phyloP scores from a whole-genome alignment of 1,140 invertebrate genomes.

The Dendroctonus valens region DNA sequence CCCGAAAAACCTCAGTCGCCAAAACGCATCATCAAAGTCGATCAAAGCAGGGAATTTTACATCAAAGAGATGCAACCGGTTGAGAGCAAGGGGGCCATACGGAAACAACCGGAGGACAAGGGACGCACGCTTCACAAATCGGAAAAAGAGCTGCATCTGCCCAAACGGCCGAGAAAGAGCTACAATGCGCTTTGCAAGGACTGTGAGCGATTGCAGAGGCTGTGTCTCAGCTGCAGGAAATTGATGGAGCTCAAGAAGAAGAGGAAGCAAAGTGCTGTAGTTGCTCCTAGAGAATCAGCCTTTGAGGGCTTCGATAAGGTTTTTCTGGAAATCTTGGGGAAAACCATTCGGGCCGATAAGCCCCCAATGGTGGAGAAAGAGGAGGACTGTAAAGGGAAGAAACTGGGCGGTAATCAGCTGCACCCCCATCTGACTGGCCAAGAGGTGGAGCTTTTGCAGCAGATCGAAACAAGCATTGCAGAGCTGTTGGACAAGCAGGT shows the following conservation, averaged over 20 bases:
- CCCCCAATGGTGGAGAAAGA: too few relatives aligned
- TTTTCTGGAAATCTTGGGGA: too few relatives aligned
- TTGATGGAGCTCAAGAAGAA: neutral
- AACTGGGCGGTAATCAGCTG: too few relatives aligned
- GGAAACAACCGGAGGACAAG: neutral
- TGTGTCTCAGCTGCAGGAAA: constrained; percentile 7
- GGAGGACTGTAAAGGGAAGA: too few relatives aligned
- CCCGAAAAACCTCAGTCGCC: neutral
- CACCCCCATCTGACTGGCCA: too few relatives aligned
- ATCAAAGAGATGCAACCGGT: constrained; percentile 17
- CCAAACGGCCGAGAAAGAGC: neutral
- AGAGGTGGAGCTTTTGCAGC: too few relatives aligned
- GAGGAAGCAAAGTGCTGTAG: neutral
- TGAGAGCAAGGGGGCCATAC: neutral
- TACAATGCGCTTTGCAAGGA: constrained; percentile 8
- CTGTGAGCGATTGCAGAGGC: neutral
- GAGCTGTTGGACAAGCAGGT: too few relatives aligned
- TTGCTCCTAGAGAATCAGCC: too few relatives aligned
- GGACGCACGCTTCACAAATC: constrained; percentile 15
- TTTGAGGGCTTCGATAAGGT: too few relatives aligned
- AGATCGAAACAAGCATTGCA: too few relatives aligned
- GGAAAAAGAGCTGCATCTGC: constrained; percentile 11
- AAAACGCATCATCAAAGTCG: constrained; percentile 3
- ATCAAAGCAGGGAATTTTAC: constrained; percentile 15
- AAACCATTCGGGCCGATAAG: too few relatives aligned